These are phyloP conservation scores for Platanista minor DNA, from an alignment of 2,113 vertebrate species.

Conservation along the genomic window DNA sequence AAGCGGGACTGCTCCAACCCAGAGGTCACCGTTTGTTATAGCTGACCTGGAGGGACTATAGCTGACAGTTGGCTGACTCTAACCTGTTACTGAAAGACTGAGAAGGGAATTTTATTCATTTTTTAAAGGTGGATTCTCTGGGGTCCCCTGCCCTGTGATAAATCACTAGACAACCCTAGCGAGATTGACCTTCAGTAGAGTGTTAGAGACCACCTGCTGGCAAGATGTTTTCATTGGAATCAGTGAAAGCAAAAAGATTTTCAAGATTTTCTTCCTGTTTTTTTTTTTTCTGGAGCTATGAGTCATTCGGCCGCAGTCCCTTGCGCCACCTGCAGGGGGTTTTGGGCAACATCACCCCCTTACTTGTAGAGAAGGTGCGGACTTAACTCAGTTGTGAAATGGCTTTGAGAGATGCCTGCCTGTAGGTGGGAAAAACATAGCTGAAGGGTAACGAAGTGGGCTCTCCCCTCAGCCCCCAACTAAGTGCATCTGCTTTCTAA, in stretches of 20 bases:
- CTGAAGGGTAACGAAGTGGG: neutral
- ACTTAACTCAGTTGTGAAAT: neutral
- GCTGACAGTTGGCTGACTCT: neutral
- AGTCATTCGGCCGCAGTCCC: neutral
- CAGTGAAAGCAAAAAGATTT: neutral
- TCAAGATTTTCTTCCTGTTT: neutral
- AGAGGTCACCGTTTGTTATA: neutral
- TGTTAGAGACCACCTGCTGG: neutral
- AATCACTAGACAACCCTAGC: neutral
- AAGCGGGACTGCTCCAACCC: neutral
- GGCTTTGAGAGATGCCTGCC: neutral
- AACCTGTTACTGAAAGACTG: neutral
- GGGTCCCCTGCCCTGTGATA: neutral
- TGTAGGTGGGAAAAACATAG: neutral
- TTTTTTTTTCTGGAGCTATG: neutral
- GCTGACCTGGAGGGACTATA: neutral
- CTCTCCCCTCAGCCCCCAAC: neutral
- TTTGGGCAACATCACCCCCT: neutral
- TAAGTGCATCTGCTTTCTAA: neutral
- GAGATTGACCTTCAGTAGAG: neutral
- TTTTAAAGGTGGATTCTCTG: neutral
- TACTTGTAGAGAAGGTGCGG: neutral
- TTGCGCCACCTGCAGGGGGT: constrained; percentile 22
- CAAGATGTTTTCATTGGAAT: constrained; percentile 29
- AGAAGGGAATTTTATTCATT: neutral